Evolutionary conservation across 1,140 invertebrate species (phyloP).

Genomic region (Ditylenchus dipsaci): DNA sequence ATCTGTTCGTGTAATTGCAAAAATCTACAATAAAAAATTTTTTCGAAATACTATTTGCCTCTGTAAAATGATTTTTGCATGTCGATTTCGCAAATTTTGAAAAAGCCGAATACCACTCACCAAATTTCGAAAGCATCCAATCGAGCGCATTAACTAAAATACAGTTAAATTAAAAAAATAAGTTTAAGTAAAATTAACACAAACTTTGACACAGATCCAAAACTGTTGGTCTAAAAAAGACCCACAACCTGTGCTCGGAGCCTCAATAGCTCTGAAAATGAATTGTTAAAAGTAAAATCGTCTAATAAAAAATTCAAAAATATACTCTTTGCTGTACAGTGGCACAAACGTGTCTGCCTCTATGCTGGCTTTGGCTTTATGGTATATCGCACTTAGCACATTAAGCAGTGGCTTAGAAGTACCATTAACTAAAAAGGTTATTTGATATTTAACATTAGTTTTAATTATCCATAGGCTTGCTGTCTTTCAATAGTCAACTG

Average conservation of each 20-base stretch:
- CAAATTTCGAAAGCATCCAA: slow-evolving; percentile 25
- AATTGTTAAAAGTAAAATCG: slow-evolving; percentile 2
- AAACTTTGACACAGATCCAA: slow-evolving; percentile 35
- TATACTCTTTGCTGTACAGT: slow-evolving; percentile 38
- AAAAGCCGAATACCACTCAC: no score
- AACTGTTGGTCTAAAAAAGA: slow-evolving; percentile 33
- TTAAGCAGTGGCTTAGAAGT: slow-evolving; percentile 23
- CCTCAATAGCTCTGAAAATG: slow-evolving; percentile 33
- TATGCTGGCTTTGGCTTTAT: slow-evolving; percentile 3
- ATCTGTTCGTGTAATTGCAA: no score
- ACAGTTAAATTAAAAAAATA: neutral
- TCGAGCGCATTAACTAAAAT: slow-evolving; percentile 29
- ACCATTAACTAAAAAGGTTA: neutral
- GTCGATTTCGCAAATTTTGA: no score
- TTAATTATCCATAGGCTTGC: no score
- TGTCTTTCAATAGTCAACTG: slow-evolving; percentile 31
- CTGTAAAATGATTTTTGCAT: no score
- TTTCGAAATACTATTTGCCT: no score
- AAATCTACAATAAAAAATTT: no score
- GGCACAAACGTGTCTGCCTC: slow-evolving; percentile 40
- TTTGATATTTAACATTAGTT: no score
- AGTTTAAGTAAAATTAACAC: neutral
- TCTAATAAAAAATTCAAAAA: slow-evolving; percentile 18
- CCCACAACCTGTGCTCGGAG: slow-evolving; percentile 22
- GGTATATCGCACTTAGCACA: slow-evolving; percentile 15